Conservation (phyloP, 2,888 invertebrate genomes). For the Maniola hyperantus region DNA sequence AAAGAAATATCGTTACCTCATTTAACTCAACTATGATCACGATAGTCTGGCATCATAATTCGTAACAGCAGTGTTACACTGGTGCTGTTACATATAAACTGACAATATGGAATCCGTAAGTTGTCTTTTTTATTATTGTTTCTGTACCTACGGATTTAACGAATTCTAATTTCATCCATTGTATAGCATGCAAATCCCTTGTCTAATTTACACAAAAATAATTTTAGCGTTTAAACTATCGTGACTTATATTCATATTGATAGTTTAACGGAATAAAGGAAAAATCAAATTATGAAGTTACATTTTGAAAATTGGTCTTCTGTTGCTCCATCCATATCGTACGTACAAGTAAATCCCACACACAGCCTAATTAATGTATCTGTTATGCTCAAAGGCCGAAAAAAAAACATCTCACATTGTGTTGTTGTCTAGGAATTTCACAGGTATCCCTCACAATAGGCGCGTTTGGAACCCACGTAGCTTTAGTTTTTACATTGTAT, state of each 20-base stretch:
- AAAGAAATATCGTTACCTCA: too few species aligned
- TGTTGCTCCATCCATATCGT: conserved; percentile 49
- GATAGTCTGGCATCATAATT: neutral
- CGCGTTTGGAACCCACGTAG: too few species aligned
- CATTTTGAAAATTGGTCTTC: conserved; percentile 49
- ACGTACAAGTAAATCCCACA: conserved; percentile 58
- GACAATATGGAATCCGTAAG: neutral
- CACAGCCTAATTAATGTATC: conserved; percentile 65
- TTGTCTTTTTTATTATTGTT: neutral
- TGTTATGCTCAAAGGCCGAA: conserved; percentile 31
- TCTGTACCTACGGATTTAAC: conserved; percentile 1
- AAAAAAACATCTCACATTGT: too few species aligned
- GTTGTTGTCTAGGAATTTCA: too few species aligned
- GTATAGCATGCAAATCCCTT: neutral
- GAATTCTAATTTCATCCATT: neutral
- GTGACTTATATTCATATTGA: neutral
- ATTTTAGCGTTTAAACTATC: neutral
- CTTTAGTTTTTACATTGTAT: too few species aligned
- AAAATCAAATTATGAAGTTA: conserved; percentile 42
- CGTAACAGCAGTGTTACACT: too few species aligned
- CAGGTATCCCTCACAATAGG: too few species aligned
- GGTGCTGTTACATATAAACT: neutral
- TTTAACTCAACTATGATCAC: neutral
- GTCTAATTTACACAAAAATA: neutral
- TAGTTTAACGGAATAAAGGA: conserved; percentile 1